Evolutionary conservation across 2,797 vertebrate genomes (phyloP).

Genomic region (Diplodus sargus): DNA sequence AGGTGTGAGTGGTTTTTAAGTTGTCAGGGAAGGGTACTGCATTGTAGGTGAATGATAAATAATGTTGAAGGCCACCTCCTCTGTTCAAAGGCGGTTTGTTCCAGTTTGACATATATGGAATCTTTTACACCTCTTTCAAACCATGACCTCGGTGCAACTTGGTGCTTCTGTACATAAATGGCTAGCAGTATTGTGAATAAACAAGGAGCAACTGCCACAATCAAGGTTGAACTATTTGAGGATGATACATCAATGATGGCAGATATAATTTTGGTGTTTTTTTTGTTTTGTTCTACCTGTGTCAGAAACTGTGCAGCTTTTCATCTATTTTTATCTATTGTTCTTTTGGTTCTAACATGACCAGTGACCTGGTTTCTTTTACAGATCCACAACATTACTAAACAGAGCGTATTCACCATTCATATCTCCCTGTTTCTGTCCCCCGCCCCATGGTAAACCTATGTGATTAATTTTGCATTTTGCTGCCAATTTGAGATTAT

Average conservation of each 20-base stretch:
- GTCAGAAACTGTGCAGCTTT: conserved; percentile 7
- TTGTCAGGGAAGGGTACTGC: too few relatives aligned
- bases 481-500: conserved; percentile 19
- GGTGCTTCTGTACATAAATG: too few relatives aligned
- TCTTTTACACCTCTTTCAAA: too few relatives aligned
- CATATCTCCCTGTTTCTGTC: not conserved
- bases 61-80: too few relatives aligned
- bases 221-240: not conserved
- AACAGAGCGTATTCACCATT: conserved; percentile 30
- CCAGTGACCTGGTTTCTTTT: conserved; percentile 39
- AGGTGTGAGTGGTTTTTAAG: too few relatives aligned
- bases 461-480: conserved; percentile 11
- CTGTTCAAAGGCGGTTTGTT: too few relatives aligned
- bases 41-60: too few relatives aligned
- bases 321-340: conserved; percentile 33
- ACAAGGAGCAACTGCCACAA: not conserved
- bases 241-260: not conserved
- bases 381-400: conserved; percentile 8
- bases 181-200: not conserved
- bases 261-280: not conserved
- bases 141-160: too few relatives aligned
- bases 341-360: conserved; percentile 24
- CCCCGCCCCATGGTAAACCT: conserved; percentile 5
- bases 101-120: too few relatives aligned
- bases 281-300: not conserved